Base-by-base conservation (phyloP, 2,113 vertebrate genomes). In the Balaenoptera acutorostrata region DNA sequence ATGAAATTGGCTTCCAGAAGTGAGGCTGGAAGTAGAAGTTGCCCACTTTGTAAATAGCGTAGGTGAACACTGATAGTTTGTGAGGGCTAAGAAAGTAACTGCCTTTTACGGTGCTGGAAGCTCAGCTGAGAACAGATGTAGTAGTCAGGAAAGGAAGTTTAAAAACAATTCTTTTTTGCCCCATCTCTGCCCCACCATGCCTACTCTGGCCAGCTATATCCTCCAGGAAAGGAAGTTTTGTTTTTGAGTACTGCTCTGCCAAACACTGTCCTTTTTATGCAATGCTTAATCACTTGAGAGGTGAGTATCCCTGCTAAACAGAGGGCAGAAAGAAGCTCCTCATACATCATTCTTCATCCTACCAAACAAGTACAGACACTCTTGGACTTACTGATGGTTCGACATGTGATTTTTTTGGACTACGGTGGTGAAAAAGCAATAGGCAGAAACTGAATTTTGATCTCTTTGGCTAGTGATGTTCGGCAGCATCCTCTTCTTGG, bases 401-500 rank as follows among this genome's bases (percentile, higher is more conserved):
- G n/a, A 13, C 46, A 18, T 49, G 46, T 78, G 75, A 8, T n/a
- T 12, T 63, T 63, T 13, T 63, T 55, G 55, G 46, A 78, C 31
- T 52, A 52, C 18, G 6, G 29, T 78, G 31, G 46, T 78, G 52
- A 18, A 14, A 55, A 78, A 23, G 46, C 49, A 55, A 55, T 52
- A 52, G 8, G 18, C 49, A n/a, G 49, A 55, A 23, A 55, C 31
- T 52, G 44, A 78, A 78, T 55, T 36, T 78, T 55, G 31, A 78
- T n/a, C 49, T 78, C n/a, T 11, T 78, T 12, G 20, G 49, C 33
- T 36, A 55, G 31, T 21, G 14, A 41, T 18, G 72, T 9, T 44
- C 0, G 13, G 44, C 74, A 49, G 29, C 0, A 3, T 11, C 33
- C 74, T 29, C 72, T 12, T 15, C 0, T 75, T 23, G 46, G 18